Base-by-base conservation (phyloP, 30 jellyfish, hydroid and myxozoan genomes). In the Clytia hemisphaerica region DNA sequence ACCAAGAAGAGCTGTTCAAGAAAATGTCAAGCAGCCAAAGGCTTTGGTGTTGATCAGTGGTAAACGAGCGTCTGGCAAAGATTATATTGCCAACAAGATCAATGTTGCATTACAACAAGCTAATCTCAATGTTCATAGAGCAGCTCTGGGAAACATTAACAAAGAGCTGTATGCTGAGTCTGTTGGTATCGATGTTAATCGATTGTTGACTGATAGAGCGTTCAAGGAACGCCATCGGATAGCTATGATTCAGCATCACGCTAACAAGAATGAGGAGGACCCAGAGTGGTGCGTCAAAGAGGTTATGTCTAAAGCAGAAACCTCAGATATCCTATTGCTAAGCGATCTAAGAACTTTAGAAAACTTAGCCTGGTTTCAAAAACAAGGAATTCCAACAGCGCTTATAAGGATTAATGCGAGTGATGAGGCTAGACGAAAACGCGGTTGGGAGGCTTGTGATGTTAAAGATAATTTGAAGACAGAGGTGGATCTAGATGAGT, bases 251-350 rank as follows among this genome's bases (percentile, higher is more conserved):
- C 44, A 57, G 51, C 70, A 57, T 6, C 70, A 57, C 16, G 30
- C 27, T 4, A 12, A 57, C 14, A 37, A n/a, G 15, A 57, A 57
- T 21, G 6, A 6, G 25, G 44, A 57, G 4, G 70, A 57, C 16
- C 51, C 70, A 22, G 70, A 57, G 30, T 57, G 70, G 70, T 57
- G 70, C 30, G 70, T 57, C 4, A 57, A 57, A 30, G 70, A 28
- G 27, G 70, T 57, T 4, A 4, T 57, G 42, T 22, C 25, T 7
- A 6, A 10, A 33, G 7, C 70, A 57, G 16, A 6, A 28, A 2
- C 7, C 33, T 28, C 70, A 21, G 70, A 57, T 31, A 57, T 57
- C 42, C 42, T 57, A 6, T 9, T 57, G 36, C 42, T 57, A 7
- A 57, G 70, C 33, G 70, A 57, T 21, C 42, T 57, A 6, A 25